These are phyloP conservation scores for Drosophila bipectinata DNA, from an alignment of 1,140 invertebrate genomes.

Conservation along the genomic window DNA sequence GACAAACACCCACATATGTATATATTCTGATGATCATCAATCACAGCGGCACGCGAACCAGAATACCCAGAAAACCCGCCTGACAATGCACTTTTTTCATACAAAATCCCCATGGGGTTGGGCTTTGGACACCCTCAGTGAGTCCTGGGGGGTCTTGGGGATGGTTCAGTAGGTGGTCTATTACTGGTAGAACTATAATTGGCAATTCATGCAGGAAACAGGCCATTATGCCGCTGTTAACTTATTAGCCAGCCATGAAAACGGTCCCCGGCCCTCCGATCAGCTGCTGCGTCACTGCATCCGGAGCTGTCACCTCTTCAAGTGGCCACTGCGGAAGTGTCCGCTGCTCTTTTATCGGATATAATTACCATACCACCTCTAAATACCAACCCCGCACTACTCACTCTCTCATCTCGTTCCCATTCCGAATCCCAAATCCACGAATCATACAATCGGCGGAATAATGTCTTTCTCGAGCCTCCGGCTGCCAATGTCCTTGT, in stretches of 20 bases:
- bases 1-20: slow-evolving; percentile 10
- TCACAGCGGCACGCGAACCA: slow-evolving; percentile 47
- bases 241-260: slow-evolving; percentile 78
- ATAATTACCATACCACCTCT: slow-evolving; percentile 47
- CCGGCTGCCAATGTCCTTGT: slow-evolving; percentile 21
- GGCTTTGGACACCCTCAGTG: slow-evolving; percentile 1
- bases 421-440: background rate
- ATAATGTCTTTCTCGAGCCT: slow-evolving; percentile 19
- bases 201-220: slow-evolving; percentile 83
- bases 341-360: slow-evolving; percentile 65
- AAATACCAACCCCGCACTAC: background rate
- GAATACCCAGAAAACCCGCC: slow-evolving; percentile 11
- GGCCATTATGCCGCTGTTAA: slow-evolving; percentile 76
- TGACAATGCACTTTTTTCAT: slow-evolving; percentile 72
- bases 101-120: background rate
- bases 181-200: slow-evolving; percentile 62
- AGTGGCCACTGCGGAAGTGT: slow-evolving; percentile 62
- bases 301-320: slow-evolving; percentile 58
- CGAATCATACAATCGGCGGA: background rate
- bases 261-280: slow-evolving; percentile 33
- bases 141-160: slow-evolving; percentile 9
- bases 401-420: background rate
- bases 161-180: background rate
- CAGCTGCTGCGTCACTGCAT: slow-evolving; percentile 63
- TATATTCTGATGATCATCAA: slow-evolving; percentile 35